Evolutionary conservation across 2,113 vertebrate species (phyloP).

Genomic region (Microtus ochrogaster): DNA sequence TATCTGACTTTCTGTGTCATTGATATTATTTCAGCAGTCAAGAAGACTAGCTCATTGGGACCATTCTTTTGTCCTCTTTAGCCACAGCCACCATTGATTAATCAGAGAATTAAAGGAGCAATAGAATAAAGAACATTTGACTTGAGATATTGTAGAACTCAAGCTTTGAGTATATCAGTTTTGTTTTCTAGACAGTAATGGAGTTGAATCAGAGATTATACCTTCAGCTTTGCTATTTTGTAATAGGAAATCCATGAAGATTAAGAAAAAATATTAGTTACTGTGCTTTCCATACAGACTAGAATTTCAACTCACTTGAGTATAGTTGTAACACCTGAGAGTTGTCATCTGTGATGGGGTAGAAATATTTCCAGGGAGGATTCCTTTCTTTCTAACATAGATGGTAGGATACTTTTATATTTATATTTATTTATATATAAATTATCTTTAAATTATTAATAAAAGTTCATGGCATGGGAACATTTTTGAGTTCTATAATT

Average conservation of each 20-base stretch:
- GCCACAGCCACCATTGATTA: neutral
- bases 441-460: constrained; percentile 48
- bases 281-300: neutral
- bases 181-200: neutral
- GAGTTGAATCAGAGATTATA: neutral
- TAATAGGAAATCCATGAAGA: neutral
- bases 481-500: constrained; percentile 16
- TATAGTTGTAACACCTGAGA: constrained; percentile 13
- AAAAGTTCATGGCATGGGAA: neutral
- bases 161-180: constrained; percentile 24
- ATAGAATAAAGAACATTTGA: neutral
- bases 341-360: neutral
- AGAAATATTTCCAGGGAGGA: neutral
- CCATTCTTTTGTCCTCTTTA: neutral
- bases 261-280: neutral
- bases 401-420: constrained; percentile 15
- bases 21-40: constrained; percentile 25
- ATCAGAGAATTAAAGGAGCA: neutral
- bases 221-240: neutral
- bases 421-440: neutral
- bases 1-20: neutral
- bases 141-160: constrained; percentile 35
- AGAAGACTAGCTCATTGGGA: neutral
- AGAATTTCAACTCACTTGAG: constrained; percentile 34
- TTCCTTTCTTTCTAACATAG: constrained; percentile 39